Evolutionary conservation across 2,113 vertebrate species (phyloP).

Genomic region (Tretioscincus oriximinensis): DNA sequence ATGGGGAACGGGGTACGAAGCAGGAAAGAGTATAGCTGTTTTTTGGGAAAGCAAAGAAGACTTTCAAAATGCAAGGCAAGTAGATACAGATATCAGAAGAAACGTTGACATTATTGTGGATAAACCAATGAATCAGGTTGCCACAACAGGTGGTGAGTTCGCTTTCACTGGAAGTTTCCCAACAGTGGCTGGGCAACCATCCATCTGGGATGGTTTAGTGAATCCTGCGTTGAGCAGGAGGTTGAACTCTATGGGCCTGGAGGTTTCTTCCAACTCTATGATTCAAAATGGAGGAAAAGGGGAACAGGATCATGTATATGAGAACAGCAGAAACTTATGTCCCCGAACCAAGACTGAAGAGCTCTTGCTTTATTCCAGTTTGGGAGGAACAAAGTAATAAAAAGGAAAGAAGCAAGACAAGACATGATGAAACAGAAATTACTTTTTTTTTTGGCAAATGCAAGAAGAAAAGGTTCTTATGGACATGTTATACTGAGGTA

Average conservation of each 20-base stretch:
- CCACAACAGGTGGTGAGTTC: no score
- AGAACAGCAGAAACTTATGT: neutral
- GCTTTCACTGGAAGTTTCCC: no score
- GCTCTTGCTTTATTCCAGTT: neutral
- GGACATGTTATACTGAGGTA: conserved; percentile 53
- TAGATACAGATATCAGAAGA: no score
- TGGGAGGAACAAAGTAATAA: neutral
- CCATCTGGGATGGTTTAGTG: no score
- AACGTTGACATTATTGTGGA: no score
- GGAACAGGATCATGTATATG: no score
- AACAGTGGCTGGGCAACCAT: no score
- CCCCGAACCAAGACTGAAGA: neutral
- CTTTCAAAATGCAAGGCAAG: no score
- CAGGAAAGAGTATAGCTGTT: neutral
- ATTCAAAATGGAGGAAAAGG: neutral
- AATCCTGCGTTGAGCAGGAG: no score
- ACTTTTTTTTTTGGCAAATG: neutral
- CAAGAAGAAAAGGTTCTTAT: conserved; percentile 20
- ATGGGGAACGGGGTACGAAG: neutral
- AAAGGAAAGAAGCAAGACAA: neutral
- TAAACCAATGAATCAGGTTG: no score
- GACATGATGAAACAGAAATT: neutral
- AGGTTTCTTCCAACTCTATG: neutral
- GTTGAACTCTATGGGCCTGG: no score
- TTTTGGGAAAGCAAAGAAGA: no score